Percentiles rank a stretch among this genome's conserved stretches.
Evolutionary conservation across 2,797 vertebrate species (phyloP).

Genomic region (Clamator glandarius): DNA sequence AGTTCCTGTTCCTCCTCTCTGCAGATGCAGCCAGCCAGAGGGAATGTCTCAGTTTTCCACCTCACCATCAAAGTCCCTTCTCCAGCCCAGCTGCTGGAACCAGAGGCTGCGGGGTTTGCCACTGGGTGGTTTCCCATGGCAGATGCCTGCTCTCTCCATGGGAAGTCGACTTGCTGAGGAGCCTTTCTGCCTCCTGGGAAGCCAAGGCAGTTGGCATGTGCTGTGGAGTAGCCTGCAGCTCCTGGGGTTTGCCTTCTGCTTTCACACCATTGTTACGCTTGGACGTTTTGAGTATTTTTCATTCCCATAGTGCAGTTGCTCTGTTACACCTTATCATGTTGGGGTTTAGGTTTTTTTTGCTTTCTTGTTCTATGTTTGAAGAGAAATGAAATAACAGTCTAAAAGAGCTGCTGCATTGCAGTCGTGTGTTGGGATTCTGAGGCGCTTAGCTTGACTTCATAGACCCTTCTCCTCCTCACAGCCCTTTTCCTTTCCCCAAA

Average conservation of each 20-base stretch:
- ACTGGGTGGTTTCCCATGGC: not conserved
- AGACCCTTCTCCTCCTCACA: not conserved
- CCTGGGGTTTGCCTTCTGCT: not conserved
- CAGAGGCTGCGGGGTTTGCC: not conserved
- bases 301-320: not conserved
- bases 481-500: not conserved
- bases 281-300: not conserved
- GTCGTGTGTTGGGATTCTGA: not conserved
- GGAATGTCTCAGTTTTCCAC: not conserved
- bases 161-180: not conserved
- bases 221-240: not conserved
- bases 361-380: not conserved
- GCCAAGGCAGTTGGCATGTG: not conserved
- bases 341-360: not conserved
- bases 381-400: not conserved
- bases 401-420: not conserved
- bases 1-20: not conserved
- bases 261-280: not conserved
- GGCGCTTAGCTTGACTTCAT: fast-evolving
- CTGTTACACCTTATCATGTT: not conserved
- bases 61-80: not conserved
- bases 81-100: not conserved
- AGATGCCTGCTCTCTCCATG: not conserved
- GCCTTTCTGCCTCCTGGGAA: not conserved
- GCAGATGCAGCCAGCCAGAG: not conserved